These are phyloP conservation scores for Ennomos quercinarius DNA, from an alignment of 2,888 invertebrate genomes.

Conservation along the genomic window DNA sequence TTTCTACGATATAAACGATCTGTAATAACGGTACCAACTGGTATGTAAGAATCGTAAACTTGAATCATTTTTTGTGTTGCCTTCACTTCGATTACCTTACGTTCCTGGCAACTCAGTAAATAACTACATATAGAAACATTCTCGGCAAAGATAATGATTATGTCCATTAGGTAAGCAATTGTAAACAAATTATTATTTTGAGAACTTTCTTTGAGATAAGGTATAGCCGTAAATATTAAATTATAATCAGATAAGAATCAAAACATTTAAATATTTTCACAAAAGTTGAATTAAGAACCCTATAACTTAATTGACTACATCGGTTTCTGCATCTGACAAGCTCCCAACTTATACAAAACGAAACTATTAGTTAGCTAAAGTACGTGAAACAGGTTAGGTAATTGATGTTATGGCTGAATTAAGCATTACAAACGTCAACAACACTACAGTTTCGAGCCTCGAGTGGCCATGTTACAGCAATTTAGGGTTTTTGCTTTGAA, in stretches of 20 bases:
- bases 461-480: constrained; percentile 8
- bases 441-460: neutral
- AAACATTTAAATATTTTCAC: no score
- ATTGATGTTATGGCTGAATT: constrained; percentile 35
- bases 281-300: neutral
- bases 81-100: constrained; percentile 14
- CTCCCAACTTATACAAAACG: constrained; percentile 15
- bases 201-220: no score
- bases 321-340: constrained; percentile 13
- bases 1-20: constrained; percentile 41
- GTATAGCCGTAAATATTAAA: no score
- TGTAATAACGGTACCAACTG: constrained; percentile 42
- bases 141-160: no score
- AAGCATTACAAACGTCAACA: constrained; percentile 19
- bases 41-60: constrained; percentile 39
- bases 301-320: neutral
- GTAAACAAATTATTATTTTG: no score
- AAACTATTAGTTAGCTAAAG: constrained; percentile 30
- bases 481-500: constrained; percentile 12
- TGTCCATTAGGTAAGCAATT: no score
- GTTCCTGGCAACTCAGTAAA: constrained; percentile 5
- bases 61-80: constrained; percentile 29
- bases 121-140: no score
- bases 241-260: no score
- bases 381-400: constrained; percentile 28